Evolutionary conservation across 1,140 invertebrate genomes (phyloP).

Genomic region (Apis cerana): DNA sequence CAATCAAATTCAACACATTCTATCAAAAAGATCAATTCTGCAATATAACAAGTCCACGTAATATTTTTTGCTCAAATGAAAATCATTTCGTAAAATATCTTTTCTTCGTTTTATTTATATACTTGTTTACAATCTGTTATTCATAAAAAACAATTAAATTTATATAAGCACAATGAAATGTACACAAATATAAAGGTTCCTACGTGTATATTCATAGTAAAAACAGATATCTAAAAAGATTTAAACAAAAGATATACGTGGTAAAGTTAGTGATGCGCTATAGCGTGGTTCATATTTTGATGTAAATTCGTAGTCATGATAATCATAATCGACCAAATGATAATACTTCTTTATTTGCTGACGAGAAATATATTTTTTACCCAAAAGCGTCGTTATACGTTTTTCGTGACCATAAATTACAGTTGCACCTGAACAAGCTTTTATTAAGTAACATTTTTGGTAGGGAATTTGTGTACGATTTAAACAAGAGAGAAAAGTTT

Average conservation of each 20-base stretch:
- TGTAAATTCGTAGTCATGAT: too few species aligned
- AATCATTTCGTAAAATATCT: slow-evolving; percentile 11
- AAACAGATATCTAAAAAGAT: background rate
- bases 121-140: slow-evolving; percentile 16
- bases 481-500: slow-evolving; percentile 1
- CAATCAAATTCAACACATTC: slow-evolving; percentile 58
- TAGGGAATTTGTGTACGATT: slow-evolving; percentile 1
- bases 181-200: slow-evolving; percentile 41
- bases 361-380: background rate
- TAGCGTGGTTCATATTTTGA: too few species aligned
- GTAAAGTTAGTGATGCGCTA: background rate
- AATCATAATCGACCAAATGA: background rate
- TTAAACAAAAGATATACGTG: background rate
- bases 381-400: background rate
- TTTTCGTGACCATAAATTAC: slow-evolving; percentile 30
- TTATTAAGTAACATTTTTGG: slow-evolving; percentile 1
- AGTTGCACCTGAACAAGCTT: background rate
- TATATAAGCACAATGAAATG: slow-evolving; percentile 10
- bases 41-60: slow-evolving; percentile 20
- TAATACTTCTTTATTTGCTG: slow-evolving; percentile 1
- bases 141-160: background rate
- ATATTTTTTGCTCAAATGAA: slow-evolving; percentile 38
- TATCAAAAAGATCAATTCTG: slow-evolving; percentile 48
- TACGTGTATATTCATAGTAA: slow-evolving; percentile 31
- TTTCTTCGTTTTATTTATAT: background rate